Conservation (phyloP, 2,113 vertebrate species). For the Leptobrachium ailaonicum region DNA sequence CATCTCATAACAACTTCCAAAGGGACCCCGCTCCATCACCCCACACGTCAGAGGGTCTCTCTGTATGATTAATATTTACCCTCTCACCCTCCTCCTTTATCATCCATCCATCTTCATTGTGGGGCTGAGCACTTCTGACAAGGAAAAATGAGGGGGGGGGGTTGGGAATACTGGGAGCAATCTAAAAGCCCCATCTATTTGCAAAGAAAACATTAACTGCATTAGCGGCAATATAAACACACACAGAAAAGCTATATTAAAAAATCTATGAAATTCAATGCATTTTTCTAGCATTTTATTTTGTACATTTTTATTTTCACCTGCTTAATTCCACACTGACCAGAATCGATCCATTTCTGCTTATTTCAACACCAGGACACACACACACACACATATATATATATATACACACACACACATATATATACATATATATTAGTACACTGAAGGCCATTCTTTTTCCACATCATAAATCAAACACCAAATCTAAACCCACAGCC, state of each 20-base stretch:
- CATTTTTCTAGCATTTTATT: too few relatives aligned
- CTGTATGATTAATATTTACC: conserved; percentile 64
- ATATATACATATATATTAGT: conserved; percentile 8
- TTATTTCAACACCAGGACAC: too few relatives aligned
- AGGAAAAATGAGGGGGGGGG: conserved; percentile 21
- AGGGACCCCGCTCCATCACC: conserved; percentile 62
- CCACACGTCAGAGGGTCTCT: conserved; percentile 60
- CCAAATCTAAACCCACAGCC: conserved; percentile 55
- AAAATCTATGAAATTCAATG: background rate
- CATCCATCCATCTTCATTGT: conserved; percentile 64
- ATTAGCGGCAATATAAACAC: background rate
- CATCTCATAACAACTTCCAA: conserved; percentile 65
- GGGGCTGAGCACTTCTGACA: conserved; percentile 55
- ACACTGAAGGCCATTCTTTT: conserved; percentile 30
- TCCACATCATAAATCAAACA: conserved; percentile 53
- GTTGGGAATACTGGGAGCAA: conserved; percentile 17
- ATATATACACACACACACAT: conserved; percentile 15
- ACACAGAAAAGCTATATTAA: background rate
- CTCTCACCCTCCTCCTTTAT: conserved; percentile 58
- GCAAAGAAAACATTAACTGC: conserved; percentile 26
- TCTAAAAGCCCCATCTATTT: conserved; percentile 28
- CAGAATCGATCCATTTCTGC: too few relatives aligned
- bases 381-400: conserved; percentile 6
- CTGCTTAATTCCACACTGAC: too few relatives aligned
- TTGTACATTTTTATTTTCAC: too few relatives aligned